phyloP scores from a whole-genome alignment of 2,113 vertebrate species.

The Sula dactylatra region DNA sequence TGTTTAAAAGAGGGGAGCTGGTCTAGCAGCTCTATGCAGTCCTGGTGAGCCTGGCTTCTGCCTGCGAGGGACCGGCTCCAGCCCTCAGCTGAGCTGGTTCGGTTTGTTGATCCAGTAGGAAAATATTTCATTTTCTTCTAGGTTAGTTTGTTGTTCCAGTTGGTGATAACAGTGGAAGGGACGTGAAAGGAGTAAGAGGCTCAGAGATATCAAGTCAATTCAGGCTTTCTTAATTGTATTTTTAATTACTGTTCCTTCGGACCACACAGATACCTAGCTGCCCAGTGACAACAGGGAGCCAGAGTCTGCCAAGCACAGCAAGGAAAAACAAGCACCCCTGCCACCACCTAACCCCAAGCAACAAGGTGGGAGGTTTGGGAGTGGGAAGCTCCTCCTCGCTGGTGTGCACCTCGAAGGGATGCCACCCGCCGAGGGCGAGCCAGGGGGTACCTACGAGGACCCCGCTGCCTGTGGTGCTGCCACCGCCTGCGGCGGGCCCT shows the following conservation, averaged over 20 bases:
- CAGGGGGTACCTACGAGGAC: no score
- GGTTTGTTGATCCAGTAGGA: not conserved
- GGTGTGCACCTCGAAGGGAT: rapidly evolving
- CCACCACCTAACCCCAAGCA: no score
- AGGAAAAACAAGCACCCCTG: no score
- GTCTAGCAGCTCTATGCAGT: not conserved
- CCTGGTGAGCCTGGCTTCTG: not conserved
- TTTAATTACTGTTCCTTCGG: not conserved
- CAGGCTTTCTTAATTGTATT: not conserved
- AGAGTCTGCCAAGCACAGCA: no score
- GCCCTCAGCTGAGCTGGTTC: not conserved
- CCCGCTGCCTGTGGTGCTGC: not conserved
- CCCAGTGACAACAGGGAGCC: not conserved
- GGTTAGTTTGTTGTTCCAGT: not conserved
- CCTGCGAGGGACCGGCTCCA: not conserved
- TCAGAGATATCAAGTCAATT: not conserved
- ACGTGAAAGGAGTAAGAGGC: not conserved
- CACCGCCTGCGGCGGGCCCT: not conserved
- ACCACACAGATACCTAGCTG: not conserved
- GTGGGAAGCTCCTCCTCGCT: not conserved
- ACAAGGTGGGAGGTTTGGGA: not conserved
- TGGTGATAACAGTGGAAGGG: not conserved
- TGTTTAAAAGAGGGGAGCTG: not conserved
- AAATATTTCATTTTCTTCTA: not conserved
- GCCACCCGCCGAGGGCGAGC: not conserved